phyloP scores from a whole-genome alignment of 2,113 vertebrate genomes.

The Neomonachus schauinslandi region DNA sequence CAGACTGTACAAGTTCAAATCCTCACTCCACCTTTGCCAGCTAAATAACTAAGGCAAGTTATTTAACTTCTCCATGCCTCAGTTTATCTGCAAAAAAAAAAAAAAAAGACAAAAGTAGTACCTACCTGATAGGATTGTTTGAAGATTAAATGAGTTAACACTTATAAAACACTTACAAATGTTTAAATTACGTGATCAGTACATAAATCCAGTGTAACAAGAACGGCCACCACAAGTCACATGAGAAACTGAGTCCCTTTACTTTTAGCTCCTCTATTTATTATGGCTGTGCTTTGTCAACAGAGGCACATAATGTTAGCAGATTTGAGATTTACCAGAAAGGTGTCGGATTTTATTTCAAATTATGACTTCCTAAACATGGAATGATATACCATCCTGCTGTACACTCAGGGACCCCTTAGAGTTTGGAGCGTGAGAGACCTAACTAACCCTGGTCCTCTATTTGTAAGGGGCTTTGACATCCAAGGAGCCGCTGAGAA shows the following conservation, averaged over 20 bases:
- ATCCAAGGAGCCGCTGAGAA: not conserved
- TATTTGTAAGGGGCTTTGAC: not conserved
- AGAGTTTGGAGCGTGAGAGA: not conserved
- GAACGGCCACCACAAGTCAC: not conserved
- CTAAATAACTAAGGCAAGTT: not conserved
- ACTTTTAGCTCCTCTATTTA: not conserved
- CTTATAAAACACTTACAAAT: not conserved
- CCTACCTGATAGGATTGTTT: not conserved
- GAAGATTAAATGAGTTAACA: not conserved
- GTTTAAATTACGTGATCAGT: not conserved
- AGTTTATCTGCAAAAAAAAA: not conserved
- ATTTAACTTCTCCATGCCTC: not conserved
- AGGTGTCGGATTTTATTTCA: conserved; percentile 61
- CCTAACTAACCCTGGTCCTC: not conserved
- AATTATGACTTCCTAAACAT: conserved; percentile 37
- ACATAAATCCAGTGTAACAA: not conserved
- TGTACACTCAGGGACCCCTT: not conserved
- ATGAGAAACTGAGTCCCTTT: not conserved
- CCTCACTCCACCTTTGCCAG: not conserved
- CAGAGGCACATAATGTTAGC: not conserved
- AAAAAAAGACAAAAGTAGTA: not conserved
- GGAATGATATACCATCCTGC: not conserved
- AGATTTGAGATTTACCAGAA: conserved; percentile 20
- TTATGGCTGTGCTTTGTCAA: not conserved
- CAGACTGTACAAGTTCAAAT: not conserved